These are phyloP conservation scores for Clarias macrocephalus DNA, from an alignment of 2,113 vertebrate genomes.

Conservation along the genomic window DNA sequence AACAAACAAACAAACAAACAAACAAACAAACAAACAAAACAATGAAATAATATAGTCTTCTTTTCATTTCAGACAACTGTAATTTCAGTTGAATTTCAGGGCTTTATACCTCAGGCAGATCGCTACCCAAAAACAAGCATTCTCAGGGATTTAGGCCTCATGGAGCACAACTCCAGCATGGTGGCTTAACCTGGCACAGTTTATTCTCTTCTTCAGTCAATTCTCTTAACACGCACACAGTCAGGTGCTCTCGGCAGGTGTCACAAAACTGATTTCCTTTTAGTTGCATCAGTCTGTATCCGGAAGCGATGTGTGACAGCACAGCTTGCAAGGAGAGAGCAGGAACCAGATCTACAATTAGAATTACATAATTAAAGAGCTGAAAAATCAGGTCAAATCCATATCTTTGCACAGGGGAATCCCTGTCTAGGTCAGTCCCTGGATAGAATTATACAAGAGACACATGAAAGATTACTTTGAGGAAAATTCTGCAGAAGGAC, in stretches of 20 bases:
- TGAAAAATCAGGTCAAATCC: constrained; percentile 42
- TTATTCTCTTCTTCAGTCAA: constrained; percentile 24
- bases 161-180: not conserved
- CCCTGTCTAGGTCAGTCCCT: constrained; percentile 19
- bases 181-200: constrained; percentile 27
- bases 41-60: not conserved
- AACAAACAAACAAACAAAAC: not conserved
- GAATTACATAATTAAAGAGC: constrained; percentile 46
- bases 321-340: constrained; percentile 35
- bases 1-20: not conserved
- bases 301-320: constrained; percentile 17
- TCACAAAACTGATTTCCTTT: constrained; percentile 44
- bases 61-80: not conserved
- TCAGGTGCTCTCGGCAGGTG: constrained; percentile 30
- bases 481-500: not conserved
- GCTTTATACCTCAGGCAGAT: constrained; percentile 15
- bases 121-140: not conserved
- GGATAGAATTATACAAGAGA: constrained; percentile 6
- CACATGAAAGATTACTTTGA: constrained; percentile 11
- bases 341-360: constrained; percentile 46
- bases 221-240: constrained; percentile 15
- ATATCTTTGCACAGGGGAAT: constrained; percentile 27
- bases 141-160: not conserved
- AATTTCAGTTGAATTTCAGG: not conserved
- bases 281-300: constrained; percentile 49